Conservation (phyloP, 2,113 vertebrate genomes). For the Rhineura floridana region DNA sequence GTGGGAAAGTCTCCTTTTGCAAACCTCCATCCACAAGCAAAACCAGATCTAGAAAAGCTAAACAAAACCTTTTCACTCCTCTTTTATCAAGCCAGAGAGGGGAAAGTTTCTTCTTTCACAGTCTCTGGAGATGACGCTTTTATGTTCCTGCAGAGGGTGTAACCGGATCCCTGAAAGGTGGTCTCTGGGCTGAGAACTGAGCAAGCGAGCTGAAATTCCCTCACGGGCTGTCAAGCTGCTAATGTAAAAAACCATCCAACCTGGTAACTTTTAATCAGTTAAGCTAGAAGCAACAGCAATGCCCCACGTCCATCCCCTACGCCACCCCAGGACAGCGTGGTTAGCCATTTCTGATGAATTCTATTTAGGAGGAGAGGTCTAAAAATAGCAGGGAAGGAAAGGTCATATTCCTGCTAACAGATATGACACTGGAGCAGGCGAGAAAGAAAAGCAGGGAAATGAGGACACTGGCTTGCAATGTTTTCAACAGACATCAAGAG, state of each 20-base stretch:
- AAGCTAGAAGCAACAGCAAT: not conserved
- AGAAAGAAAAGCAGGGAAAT: not conserved
- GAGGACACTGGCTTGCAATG: too few species aligned
- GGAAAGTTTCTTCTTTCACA: not conserved
- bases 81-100: not conserved
- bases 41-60: not conserved
- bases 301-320: not conserved
- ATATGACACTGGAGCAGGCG: not conserved
- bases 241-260: not conserved
- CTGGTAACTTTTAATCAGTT: not conserved
- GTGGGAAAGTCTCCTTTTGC: not conserved
- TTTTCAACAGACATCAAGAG: not conserved
- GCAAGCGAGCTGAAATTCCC: not conserved
- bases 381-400: not conserved
- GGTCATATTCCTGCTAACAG: not conserved
- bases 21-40: not conserved
- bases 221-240: not conserved
- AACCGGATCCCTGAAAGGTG: not conserved
- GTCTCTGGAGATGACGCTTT: not conserved
- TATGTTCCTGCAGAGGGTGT: not conserved
- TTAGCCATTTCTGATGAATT: not conserved
- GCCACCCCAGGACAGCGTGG: too few species aligned
- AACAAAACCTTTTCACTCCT: not conserved
- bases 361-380: not conserved
- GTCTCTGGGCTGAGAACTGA: not conserved